Evolutionary conservation across 2,113 vertebrate genomes (phyloP).

Genomic region (Dipodomys merriami): DNA sequence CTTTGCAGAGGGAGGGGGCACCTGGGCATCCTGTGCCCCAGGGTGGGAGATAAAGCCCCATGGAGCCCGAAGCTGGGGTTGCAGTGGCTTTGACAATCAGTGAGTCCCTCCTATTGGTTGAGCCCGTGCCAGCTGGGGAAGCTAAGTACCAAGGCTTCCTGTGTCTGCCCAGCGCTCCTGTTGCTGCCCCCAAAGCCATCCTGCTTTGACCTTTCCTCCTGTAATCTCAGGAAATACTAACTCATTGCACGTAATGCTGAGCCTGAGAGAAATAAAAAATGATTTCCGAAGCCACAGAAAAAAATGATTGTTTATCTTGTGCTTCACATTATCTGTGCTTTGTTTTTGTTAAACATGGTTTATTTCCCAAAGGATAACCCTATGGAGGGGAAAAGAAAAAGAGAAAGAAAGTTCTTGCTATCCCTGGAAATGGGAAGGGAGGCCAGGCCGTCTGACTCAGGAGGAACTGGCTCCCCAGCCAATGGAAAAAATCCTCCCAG

Average conservation of each 20-base stretch:
- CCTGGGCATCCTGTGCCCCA: slow-evolving; percentile 72
- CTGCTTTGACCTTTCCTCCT: slow-evolving; percentile 16
- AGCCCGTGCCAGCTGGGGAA: background rate
- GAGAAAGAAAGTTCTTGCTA: background rate
- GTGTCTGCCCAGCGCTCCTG: background rate
- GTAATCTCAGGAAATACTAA: slow-evolving; percentile 50
- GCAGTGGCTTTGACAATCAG: background rate
- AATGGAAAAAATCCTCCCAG: background rate
- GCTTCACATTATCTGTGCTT: slow-evolving; percentile 48
- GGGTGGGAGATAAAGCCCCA: slow-evolving; percentile 43
- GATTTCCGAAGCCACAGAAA: slow-evolving; percentile 27
- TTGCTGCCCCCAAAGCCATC: background rate
- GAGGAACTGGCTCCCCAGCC: background rate
- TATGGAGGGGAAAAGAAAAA: background rate
- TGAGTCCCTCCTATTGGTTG: background rate
- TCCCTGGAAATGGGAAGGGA: background rate
- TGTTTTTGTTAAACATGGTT: slow-evolving; percentile 49
- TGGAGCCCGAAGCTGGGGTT: background rate
- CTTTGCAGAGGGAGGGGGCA: slow-evolving; percentile 53
- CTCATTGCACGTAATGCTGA: background rate
- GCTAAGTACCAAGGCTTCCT: background rate
- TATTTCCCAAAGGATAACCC: background rate
- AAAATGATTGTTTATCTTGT: slow-evolving; percentile 39
- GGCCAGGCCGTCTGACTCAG: background rate
- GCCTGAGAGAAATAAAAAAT: background rate